These are phyloP conservation scores for Adoxophyes honmai DNA, from an alignment of 1,140 invertebrate genomes.

Conservation along the genomic window DNA sequence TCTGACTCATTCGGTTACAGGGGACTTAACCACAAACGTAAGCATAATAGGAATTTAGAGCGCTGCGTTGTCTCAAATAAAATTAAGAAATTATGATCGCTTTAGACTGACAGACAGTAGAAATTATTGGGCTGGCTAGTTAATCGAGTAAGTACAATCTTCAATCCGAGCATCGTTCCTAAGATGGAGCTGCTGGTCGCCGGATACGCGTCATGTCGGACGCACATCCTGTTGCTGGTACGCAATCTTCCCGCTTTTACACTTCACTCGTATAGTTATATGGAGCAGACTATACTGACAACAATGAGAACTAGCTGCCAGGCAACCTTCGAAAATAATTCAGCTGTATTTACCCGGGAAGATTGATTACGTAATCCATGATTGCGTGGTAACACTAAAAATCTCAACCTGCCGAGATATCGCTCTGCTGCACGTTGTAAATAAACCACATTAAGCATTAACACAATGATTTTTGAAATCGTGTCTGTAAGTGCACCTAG, in stretches of 20 bases:
- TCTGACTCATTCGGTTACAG: background rate
- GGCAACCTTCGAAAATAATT: constrained; percentile 46
- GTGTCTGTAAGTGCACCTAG: background rate
- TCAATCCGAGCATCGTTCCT: constrained; percentile 23
- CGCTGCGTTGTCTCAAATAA: too few relatives aligned
- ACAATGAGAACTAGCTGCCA: constrained; percentile 32
- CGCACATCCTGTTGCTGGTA: constrained; percentile 58
- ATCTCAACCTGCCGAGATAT: constrained; percentile 15
- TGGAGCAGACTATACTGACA: constrained; percentile 28
- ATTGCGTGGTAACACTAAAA: constrained; percentile 38
- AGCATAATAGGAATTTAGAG: too few relatives aligned
- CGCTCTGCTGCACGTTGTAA: background rate
- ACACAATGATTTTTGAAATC: too few relatives aligned
- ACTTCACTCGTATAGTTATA: constrained; percentile 26
- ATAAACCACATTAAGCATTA: too few relatives aligned
- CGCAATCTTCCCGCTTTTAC: constrained; percentile 59
- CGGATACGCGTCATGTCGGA: constrained; percentile 66
- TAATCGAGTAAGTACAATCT: constrained; percentile 17
- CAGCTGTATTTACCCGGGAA: constrained; percentile 46
- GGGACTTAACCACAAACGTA: too few relatives aligned
- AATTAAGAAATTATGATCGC: too few relatives aligned
- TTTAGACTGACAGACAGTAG: too few relatives aligned
- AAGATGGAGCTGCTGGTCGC: constrained; percentile 45
- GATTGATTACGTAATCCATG: constrained; percentile 55
- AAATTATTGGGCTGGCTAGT: too few relatives aligned